phyloP scores from a whole-genome alignment of 2,888 invertebrate species.

The Megastigmus dorsalis region DNA sequence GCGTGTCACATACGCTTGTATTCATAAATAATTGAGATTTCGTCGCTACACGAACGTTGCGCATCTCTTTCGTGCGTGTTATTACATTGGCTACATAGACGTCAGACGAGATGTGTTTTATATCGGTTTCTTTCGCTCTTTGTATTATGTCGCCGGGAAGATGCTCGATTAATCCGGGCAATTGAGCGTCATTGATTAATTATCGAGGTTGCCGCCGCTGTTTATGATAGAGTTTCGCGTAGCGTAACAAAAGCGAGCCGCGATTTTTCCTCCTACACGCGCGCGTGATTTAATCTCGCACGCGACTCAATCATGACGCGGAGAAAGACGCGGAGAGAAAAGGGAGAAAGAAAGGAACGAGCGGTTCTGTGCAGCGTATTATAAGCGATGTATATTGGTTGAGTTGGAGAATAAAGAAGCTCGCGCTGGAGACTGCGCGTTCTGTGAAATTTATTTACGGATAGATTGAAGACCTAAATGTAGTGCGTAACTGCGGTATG shows the following conservation, averaged over 20 bases:
- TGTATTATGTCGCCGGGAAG: too few species aligned
- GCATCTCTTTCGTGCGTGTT: background rate
- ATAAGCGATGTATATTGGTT: too few species aligned
- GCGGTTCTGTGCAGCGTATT: too few species aligned
- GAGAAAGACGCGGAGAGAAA: background rate
- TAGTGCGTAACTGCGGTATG: too few species aligned
- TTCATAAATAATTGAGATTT: background rate
- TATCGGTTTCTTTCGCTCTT: background rate
- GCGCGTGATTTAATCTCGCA: conserved; percentile 25
- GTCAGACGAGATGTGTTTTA: too few species aligned
- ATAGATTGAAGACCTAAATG: too few species aligned
- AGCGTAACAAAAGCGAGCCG: background rate
- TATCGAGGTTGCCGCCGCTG: background rate
- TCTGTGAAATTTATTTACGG: too few species aligned
- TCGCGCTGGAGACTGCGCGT: too few species aligned
- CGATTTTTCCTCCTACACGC: background rate
- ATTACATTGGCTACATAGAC: too few species aligned
- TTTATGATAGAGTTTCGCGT: too few species aligned
- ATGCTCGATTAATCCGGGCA: conserved; percentile 19
- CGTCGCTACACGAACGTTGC: background rate
- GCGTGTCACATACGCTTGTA: background rate
- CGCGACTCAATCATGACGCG: conserved; percentile 15
- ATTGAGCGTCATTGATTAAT: conserved; percentile 39
- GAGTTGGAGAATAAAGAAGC: too few species aligned
- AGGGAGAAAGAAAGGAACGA: background rate